Evolutionary conservation across 2,113 vertebrate genomes (phyloP).

Genomic region (Colistium nudipinnis): DNA sequence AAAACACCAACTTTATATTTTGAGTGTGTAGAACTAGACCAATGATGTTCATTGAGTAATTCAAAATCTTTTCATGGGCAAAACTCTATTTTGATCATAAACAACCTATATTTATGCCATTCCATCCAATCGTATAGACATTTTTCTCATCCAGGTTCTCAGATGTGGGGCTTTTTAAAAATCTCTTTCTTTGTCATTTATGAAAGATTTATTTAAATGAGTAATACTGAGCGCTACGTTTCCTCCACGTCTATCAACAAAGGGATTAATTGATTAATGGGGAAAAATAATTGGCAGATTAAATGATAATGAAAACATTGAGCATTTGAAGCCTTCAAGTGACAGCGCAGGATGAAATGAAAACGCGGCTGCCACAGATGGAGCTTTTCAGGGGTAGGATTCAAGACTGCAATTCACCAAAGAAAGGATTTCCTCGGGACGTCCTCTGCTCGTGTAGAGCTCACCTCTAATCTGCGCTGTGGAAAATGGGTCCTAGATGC

Average conservation of each 20-base stretch:
- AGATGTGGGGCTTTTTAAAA: background rate
- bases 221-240: background rate
- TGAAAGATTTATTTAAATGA: background rate
- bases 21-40: too few relatives aligned
- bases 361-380: background rate
- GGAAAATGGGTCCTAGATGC: conserved; percentile 51
- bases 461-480: conserved; percentile 25
- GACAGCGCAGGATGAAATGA: conserved; percentile 5
- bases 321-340: conserved; percentile 5
- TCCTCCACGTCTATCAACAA: conserved; percentile 15
- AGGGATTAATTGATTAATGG: background rate
- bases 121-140: background rate
- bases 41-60: too few relatives aligned
- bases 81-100: background rate
- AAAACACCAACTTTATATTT: background rate
- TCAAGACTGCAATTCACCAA: conserved; percentile 3
- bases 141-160: background rate
- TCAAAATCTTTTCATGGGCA: too few relatives aligned
- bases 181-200: background rate
- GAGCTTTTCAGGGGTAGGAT: background rate
- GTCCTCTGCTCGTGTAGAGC: conserved; percentile 23
- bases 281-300: background rate
- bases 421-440: conserved; percentile 38
- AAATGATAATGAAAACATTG: background rate
- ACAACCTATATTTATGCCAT: background rate